These are phyloP conservation scores for Heliornis fulica DNA, from an alignment of 2,113 vertebrate genomes.

Conservation along the genomic window DNA sequence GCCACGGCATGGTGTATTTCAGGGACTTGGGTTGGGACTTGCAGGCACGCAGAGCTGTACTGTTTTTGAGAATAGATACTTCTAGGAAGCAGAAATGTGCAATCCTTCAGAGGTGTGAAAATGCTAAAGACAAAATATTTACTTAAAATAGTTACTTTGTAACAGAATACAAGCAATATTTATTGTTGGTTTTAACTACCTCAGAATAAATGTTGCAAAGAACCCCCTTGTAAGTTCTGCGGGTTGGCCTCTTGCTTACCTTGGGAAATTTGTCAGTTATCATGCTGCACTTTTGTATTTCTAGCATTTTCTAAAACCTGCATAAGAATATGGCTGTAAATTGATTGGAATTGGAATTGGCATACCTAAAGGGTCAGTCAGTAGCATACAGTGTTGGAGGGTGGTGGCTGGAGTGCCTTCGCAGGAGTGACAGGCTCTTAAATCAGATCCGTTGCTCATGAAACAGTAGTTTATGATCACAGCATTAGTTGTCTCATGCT, in stretches of 20 bases:
- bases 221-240: background rate
- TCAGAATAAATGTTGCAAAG: background rate
- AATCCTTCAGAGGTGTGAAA: background rate
- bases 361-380: background rate
- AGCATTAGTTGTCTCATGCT: background rate
- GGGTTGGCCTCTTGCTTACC: background rate
- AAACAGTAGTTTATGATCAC: background rate
- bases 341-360: background rate
- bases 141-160: background rate
- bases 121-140: background rate
- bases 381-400: background rate
- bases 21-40: background rate
- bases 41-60: background rate
- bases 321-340: background rate
- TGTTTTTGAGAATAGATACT: background rate
- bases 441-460: background rate
- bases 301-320: background rate
- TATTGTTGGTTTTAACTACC: background rate
- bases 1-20: background rate
- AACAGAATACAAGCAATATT: background rate
- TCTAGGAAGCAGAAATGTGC: background rate
- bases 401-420: background rate
- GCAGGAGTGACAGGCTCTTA: background rate
- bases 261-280: background rate
- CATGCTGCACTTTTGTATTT: background rate